These are phyloP conservation scores for Crotalus viridis DNA, from an alignment of 2,113 vertebrate genomes.

Conservation along the genomic window DNA sequence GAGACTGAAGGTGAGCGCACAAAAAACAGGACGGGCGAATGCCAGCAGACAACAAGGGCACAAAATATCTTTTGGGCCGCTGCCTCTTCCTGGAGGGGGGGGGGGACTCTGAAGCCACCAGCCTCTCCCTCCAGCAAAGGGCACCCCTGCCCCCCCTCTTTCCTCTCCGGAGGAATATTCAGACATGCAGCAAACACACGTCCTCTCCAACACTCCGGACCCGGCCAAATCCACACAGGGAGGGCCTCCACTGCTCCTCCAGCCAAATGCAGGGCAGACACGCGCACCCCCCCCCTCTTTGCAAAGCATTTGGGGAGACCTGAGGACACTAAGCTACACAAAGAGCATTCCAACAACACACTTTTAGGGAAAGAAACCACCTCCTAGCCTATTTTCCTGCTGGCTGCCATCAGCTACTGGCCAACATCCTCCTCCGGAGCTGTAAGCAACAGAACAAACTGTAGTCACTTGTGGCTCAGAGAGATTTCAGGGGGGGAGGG, in stretches of 20 bases:
- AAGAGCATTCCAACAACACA: not conserved
- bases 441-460: constrained; percentile 86
- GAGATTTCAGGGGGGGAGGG: not conserved
- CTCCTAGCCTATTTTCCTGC: constrained; percentile 62
- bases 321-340: rapidly evolving
- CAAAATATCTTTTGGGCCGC: too few relatives aligned
- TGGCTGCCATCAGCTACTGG: constrained; percentile 67
- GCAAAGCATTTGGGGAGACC: rapidly evolving
- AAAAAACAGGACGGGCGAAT: too few relatives aligned
- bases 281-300: rapidly evolving
- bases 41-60: too few relatives aligned
- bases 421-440: constrained; percentile 36
- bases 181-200: too few relatives aligned
- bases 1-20: too few relatives aligned
- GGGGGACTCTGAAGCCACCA: too few relatives aligned
- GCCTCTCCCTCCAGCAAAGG: too few relatives aligned
- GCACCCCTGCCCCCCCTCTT: too few relatives aligned
- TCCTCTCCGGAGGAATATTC: too few relatives aligned
- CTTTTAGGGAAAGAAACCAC: constrained; percentile 9
- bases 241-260: not conserved
- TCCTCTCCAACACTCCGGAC: too few relatives aligned
- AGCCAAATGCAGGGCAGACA: not conserved
- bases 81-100: too few relatives aligned
- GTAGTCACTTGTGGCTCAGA: constrained; percentile 68
- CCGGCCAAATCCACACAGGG: too few relatives aligned